Conservation (phyloP, 1,140 invertebrate genomes). For the Habropoda laboriosa region DNA sequence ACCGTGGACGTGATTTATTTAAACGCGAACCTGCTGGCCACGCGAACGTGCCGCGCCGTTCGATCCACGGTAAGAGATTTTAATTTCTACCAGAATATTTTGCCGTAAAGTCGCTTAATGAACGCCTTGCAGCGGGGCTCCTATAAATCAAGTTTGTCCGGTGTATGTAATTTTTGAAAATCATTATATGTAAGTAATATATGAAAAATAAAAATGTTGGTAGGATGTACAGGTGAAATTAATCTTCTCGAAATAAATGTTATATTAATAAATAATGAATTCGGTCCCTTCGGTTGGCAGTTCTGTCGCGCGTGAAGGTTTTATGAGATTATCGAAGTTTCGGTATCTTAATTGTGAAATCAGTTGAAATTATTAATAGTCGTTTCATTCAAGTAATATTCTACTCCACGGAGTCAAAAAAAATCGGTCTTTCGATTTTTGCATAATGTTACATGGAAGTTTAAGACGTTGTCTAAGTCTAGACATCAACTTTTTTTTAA, state of each 20-base stretch:
- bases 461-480: too few relatives aligned
- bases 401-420: too few relatives aligned
- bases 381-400: too few relatives aligned
- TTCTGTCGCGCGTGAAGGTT: neutral
- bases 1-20: neutral
- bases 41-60: neutral
- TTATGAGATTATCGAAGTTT: too few relatives aligned
- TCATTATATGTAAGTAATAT: too few relatives aligned
- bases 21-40: neutral
- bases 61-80: slow-evolving; percentile 5
- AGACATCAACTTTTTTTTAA: too few relatives aligned
- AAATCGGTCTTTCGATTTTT: too few relatives aligned
- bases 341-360: too few relatives aligned
- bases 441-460: too few relatives aligned
- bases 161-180: neutral
- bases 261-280: neutral
- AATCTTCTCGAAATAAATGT: neutral
- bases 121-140: neutral
- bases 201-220: neutral
- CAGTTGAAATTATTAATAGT: too few relatives aligned
- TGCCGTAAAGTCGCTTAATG: neutral
- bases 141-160: neutral
- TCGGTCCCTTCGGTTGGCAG: neutral
- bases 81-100: neutral
- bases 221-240: neutral